phyloP scores from a whole-genome alignment of 2,113 vertebrate genomes.

The Burhinus bistriatus region DNA sequence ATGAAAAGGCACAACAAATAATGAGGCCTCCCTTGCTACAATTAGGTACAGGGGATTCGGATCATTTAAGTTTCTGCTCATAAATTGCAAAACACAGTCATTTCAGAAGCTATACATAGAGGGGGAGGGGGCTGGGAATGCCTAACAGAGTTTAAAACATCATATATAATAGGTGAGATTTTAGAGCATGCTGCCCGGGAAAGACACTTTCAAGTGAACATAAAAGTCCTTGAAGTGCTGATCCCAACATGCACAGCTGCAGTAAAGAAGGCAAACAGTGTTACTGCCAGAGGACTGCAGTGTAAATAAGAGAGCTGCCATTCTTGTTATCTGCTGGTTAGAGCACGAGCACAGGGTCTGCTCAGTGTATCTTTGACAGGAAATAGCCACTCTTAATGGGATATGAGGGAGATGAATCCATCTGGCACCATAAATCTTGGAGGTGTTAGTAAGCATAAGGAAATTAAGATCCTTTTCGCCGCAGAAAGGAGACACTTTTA shows the following conservation, averaged over 20 bases:
- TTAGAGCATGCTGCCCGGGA: not conserved
- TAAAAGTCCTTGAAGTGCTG: constrained; percentile 40
- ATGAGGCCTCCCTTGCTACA: not conserved
- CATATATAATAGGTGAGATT: not conserved
- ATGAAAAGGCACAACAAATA: not conserved
- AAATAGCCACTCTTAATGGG: constrained; percentile 27
- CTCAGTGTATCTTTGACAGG: constrained; percentile 37
- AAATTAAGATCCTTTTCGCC: constrained; percentile 18
- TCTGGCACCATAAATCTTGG: constrained; percentile 31
- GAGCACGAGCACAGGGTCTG: not conserved
- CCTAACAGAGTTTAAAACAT: not conserved
- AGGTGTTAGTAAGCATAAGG: not conserved
- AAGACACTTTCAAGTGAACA: constrained; percentile 41
- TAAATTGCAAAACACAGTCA: not conserved
- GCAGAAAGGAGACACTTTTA: constrained; percentile 29
- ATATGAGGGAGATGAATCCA: constrained; percentile 30
- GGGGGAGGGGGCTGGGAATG: not conserved
- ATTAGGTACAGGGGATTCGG: constrained; percentile 14
- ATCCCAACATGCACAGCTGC: not conserved
- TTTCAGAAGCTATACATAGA: constrained; percentile 23
- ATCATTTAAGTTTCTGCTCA: not conserved
- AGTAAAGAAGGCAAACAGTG: not conserved
- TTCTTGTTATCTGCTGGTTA: not conserved
- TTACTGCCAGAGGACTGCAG: not conserved
- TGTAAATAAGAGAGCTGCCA: constrained; percentile 18